Conservation (phyloP, 2,113 vertebrate genomes). For the Sminthopsis crassicaudata region DNA sequence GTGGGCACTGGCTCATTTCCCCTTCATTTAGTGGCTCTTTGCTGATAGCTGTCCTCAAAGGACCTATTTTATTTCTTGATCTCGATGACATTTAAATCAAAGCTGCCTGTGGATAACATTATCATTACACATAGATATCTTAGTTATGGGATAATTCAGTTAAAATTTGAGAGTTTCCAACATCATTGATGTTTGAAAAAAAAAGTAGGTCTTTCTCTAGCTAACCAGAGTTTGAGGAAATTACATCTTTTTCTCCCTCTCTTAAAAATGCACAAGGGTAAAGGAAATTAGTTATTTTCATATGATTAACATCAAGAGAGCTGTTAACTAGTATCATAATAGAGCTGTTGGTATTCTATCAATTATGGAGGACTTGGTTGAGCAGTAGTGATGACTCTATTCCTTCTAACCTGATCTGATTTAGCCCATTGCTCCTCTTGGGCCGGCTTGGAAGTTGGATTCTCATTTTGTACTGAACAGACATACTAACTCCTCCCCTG, state of each 20-base stretch:
- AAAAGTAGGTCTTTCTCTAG: conserved; percentile 14
- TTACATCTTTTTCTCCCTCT: not conserved
- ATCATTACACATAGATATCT: not conserved
- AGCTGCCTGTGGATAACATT: conserved; percentile 9
- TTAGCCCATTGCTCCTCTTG: not conserved
- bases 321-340: not conserved
- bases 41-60: not conserved
- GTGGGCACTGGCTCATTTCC: not conserved
- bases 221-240: conserved; percentile 47
- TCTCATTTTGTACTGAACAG: not conserved
- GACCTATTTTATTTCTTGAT: not conserved
- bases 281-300: not conserved
- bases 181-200: not conserved
- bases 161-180: conserved; percentile 13
- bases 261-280: not conserved
- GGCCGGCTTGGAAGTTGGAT: not conserved
- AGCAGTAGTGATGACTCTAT: not conserved
- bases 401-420: not conserved
- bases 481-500: too few relatives aligned
- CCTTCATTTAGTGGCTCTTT: not conserved
- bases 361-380: not conserved
- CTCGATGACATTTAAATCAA: not conserved
- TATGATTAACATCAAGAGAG: not conserved
- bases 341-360: not conserved
- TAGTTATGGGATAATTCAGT: not conserved